phyloP scores from a whole-genome alignment of 2,888 invertebrate species.

The Branchinecta sandiegonensis region DNA sequence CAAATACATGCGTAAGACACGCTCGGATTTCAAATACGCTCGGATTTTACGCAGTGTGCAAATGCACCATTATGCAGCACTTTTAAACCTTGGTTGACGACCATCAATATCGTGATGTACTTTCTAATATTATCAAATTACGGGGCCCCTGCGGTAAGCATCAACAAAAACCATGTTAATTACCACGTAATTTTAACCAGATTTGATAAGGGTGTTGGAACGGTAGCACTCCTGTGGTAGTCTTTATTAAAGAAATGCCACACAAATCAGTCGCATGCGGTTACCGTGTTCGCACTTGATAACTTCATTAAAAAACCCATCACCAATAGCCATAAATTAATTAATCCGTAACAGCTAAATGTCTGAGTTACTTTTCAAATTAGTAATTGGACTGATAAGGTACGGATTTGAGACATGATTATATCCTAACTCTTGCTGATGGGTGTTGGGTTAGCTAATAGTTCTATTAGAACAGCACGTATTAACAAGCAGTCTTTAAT shows the following conservation, averaged over 20 bases:
- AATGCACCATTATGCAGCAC: too few relatives aligned
- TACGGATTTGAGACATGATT: too few relatives aligned
- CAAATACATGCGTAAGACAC: too few relatives aligned
- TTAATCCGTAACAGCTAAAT: conserved; percentile 16
- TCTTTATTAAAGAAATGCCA: conserved; percentile 5
- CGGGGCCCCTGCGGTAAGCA: neutral
- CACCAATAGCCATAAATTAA: conserved; percentile 12
- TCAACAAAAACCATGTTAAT: conserved; percentile 9
- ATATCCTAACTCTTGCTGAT: too few relatives aligned
- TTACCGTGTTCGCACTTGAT: conserved; percentile 16
- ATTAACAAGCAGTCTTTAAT: too few relatives aligned
- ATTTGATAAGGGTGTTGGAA: conserved; percentile 12
- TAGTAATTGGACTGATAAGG: conserved; percentile 4
- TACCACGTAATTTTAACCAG: neutral
- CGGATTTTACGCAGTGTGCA: too few relatives aligned
- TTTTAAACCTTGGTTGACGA: too few relatives aligned
- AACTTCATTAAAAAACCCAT: conserved; percentile 16
- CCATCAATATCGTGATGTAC: too few relatives aligned
- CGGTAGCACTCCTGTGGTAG: conserved; percentile 10
- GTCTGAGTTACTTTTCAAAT: conserved; percentile 13
- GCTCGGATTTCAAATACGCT: too few relatives aligned
- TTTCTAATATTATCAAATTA: too few relatives aligned
- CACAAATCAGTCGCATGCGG: conserved; percentile 15
- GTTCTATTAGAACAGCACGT: too few relatives aligned
- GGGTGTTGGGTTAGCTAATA: too few relatives aligned